phyloP scores from a whole-genome alignment of 2,888 invertebrate species.

The Metellina segmentata region DNA sequence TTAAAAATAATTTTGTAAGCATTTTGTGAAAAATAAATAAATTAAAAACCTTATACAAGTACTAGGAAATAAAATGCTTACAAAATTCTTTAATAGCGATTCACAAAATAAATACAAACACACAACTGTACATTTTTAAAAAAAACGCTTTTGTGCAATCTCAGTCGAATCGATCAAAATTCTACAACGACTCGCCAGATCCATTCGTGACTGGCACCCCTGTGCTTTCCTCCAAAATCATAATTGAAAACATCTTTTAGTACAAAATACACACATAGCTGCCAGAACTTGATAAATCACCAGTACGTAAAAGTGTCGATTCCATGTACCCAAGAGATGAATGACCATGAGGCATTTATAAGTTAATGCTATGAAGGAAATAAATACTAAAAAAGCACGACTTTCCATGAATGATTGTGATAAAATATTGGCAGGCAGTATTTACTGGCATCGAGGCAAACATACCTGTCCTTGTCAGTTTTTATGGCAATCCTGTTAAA shows the following conservation, averaged over 20 bases:
- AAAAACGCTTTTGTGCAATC: not conserved
- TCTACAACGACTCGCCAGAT: not conserved
- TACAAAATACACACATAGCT: not conserved
- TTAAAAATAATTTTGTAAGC: constrained; percentile 30
- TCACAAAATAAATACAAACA: not conserved
- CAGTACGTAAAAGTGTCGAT: not conserved
- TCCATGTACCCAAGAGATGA: not conserved
- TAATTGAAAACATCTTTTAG: not conserved
- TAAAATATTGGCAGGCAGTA: not conserved
- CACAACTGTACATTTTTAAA: not conserved
- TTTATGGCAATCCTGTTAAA: not conserved
- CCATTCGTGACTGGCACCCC: not conserved
- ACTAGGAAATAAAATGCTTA: not conserved
- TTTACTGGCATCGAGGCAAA: not conserved
- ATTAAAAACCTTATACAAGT: not conserved
- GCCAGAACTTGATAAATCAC: not conserved
- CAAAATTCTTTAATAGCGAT: constrained; percentile 11
- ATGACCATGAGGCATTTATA: not conserved
- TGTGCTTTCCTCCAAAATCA: not conserved
- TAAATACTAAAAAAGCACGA: not conserved
- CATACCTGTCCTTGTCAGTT: not conserved
- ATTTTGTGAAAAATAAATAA: not conserved
- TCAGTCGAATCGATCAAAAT: not conserved
- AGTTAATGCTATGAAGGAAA: not conserved
- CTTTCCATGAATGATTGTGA: not conserved